A percentile compares a stretch with the other conserved stretches of the same genome.
phyloP scores from a whole-genome alignment of 1,140 invertebrate genomes.

The Bombus pyrosoma region DNA sequence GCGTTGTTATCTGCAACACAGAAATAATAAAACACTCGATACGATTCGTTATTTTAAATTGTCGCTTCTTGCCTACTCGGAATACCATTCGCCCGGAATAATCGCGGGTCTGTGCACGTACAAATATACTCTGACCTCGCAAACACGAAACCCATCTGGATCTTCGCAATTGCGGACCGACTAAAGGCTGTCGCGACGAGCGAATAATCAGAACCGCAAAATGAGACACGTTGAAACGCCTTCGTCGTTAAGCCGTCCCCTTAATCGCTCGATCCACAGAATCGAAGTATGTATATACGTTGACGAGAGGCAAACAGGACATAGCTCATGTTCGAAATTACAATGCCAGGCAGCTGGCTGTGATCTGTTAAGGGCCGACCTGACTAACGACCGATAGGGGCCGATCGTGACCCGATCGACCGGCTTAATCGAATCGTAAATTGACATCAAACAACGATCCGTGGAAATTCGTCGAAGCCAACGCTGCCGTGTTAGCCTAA shows the following conservation, averaged over 20 bases:
- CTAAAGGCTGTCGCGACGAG: background rate
- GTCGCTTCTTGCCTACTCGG: no score
- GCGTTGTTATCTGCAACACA: background rate
- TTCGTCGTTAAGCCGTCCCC: background rate
- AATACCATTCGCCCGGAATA: no score
- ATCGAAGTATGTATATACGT: constrained; percentile 10
- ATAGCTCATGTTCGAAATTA: constrained; percentile 48
- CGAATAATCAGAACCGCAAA: background rate
- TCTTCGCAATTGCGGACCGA: background rate
- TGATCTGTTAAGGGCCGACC: constrained; percentile 37
- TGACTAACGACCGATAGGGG: constrained; percentile 32
- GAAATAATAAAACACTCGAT: background rate
- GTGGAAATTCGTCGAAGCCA: background rate
- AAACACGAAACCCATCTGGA: background rate
- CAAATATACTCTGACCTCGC: background rate
- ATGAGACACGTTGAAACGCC: constrained; percentile 1
- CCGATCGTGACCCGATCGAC: background rate
- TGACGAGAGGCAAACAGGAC: constrained; percentile 45
- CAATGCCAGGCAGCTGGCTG: constrained; percentile 21
- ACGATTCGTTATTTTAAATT: background rate
- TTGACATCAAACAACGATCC: constrained; percentile 41
- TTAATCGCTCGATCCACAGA: background rate
- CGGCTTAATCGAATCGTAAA: constrained; percentile 57
- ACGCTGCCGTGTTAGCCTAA: no score
- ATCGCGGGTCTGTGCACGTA: no score